Base-by-base conservation (phyloP, 2,797 vertebrate genomes). In the Molossus molossus region DNA sequence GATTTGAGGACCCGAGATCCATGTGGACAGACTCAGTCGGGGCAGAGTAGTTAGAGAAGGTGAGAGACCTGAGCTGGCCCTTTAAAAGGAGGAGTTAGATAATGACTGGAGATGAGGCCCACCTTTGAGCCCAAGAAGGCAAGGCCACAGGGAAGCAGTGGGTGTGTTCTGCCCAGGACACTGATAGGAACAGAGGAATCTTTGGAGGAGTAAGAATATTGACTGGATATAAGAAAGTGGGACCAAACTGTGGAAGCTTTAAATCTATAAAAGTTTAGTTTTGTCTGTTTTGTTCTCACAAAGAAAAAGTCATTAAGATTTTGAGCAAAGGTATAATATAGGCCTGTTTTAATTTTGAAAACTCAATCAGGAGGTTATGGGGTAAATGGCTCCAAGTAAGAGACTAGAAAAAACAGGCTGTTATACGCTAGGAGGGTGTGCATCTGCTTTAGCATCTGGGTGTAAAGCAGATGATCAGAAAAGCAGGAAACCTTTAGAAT, bases 281-380 rank as follows among this genome's bases (percentile, higher is more conserved):
- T 65, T 4, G 21, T 33, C 69, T 72, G 14, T 76, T 90, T 85
- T 81, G 53, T 87, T 70, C 62, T 48, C 62, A 11, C 11, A 18
- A 37, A 57, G 55, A 62, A 82, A 92, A 73, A 50, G 45, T 82
- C 53, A 82, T 75, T 81, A 86, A 65, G 50, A 75, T 65, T 95
- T 93, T 95, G 37, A 53, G 9, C 17, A 90, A 40, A 21, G 7
- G 25, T 37, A 1, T 69, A 60, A 23, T 48, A 64, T 70, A 57
- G 76, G 75, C 3, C 60, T 75, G 3, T 76, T 85, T 76, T 37
- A 33, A 80, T 75, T 88, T 80, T 83, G 57, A 72, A 72, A 92
- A 85, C 15, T 73, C 60, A 57, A 1, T 58, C 40, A 67, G 57
- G 33, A 33, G 13, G 69, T 50, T 40, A 11, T 57, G 13, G 4